Evolutionary conservation across 2,797 vertebrate genomes (phyloP).

Genomic region (Anabas testudineus): DNA sequence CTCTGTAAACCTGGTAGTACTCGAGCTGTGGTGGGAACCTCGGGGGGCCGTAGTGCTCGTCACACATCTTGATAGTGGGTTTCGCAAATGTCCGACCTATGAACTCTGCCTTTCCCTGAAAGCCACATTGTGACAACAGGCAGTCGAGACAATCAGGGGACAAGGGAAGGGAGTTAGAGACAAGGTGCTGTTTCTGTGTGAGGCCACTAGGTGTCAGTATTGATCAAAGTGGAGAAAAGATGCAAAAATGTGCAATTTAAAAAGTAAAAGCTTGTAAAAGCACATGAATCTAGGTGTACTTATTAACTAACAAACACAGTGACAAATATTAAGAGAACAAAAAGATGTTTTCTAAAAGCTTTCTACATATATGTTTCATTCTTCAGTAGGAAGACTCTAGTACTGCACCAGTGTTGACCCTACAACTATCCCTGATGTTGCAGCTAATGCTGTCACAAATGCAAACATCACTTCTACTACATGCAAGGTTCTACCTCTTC

Average conservation of each 20-base stretch:
- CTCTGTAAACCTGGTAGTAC: conserved; percentile 97
- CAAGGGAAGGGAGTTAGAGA: conserved; percentile 57
- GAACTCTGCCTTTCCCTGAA: conserved; percentile 96
- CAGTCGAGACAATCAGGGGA: conserved; percentile 46
- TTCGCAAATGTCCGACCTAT: conserved; percentile 97
- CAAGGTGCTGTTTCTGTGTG: conserved; percentile 38
- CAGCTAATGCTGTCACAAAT: conserved; percentile 5
- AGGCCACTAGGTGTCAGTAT: conserved; percentile 60
- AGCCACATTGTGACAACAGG: conserved; percentile 47
- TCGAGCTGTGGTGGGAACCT: conserved; percentile 95
- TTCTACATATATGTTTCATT: not conserved
- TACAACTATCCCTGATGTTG: not conserved
- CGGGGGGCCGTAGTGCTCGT: conserved; percentile 91
- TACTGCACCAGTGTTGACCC: not conserved
- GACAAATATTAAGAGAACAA: not conserved
- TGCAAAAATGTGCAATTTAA: not conserved
- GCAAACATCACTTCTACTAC: not conserved
- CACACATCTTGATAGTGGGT: conserved; percentile 95
- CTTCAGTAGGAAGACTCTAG: not conserved
- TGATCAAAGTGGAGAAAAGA: conserved; percentile 17
- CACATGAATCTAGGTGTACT: not conserved
- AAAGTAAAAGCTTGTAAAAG: conserved; percentile 5
- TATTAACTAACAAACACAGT: conserved; percentile 1
- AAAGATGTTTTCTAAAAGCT: not conserved
- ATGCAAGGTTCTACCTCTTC: conserved; percentile 28